Evolutionary conservation across 2,888 invertebrate genomes (phyloP), one percentile per base, ranked within the genome.

Genomic region (Flabesymbios commensalis): DNA sequence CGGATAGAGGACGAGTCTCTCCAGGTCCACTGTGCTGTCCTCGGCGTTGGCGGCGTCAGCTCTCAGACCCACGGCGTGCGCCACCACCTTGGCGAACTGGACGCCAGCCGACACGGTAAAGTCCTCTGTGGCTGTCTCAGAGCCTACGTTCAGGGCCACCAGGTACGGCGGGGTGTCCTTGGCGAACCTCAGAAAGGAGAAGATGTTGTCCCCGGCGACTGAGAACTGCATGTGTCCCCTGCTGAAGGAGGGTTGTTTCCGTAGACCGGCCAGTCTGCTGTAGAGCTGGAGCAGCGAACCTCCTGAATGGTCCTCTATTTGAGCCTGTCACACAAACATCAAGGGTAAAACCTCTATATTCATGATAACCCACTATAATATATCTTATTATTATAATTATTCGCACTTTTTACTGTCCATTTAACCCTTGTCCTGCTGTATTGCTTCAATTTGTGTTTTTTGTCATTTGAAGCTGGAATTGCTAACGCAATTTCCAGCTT

Each of bases 71-170:
- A 43, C 71, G 70, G n/a, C 76, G 69, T 3, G 75, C 70, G 29
- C 63, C 2, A 65, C 59, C 2, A 70, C 59, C 26, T 64, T 60
- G 5, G 59, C 68, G 32, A 39, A 36, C 5, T 49, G 42, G 4
- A 63, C 62, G 17, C 70, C 70, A 10, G 63, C 49, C 3, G 63
- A 28, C 7, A 57, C 26, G 7, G 60, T 64, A 59, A 68, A 77
- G 57, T 75, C 72, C 47, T 71, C 69, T 17, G 62, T 65, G n/a
- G 67, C 65, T 14, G 61, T 53, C 19, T 43, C 65, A 1, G 60
- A 55, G 4, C 75, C 78, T 55, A 79, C 73, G 65, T 79, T 79
- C 7, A 79, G 65, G 1, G 74, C 74, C 10, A 79, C 73, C 10
- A 79, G 64, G 59, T 76, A 79, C 1, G 67, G 59, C 3, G 62